phyloP scores from a whole-genome alignment of 2,797 vertebrate species.

The Melopsittacus undulatus region DNA sequence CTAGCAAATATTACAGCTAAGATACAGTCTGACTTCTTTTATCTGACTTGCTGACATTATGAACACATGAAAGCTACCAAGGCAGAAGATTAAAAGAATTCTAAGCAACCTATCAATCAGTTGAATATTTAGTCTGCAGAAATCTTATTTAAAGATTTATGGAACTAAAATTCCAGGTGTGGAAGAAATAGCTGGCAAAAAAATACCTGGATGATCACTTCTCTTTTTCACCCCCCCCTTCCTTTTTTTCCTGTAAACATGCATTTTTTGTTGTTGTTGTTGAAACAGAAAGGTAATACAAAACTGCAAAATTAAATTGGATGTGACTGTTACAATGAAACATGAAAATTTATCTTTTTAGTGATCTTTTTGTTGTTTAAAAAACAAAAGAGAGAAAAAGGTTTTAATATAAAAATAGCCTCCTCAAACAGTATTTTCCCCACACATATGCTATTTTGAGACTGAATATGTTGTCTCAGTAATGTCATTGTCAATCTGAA shows the following conservation, averaged over 20 bases:
- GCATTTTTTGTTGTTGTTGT: no score
- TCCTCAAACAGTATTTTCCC: not conserved
- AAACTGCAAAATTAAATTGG: not conserved
- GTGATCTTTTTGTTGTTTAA: not conserved
- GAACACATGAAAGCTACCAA: not conserved
- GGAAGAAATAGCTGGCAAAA: not conserved
- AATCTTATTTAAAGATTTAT: not conserved
- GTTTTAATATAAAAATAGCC: not conserved
- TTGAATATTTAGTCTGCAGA: not conserved
- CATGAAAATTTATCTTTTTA: not conserved
- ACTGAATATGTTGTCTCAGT: not conserved
- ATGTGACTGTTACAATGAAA: not conserved
- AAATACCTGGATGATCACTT: not conserved
- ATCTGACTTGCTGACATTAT: not conserved
- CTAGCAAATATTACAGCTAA: not conserved
- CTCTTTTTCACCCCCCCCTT: not conserved
- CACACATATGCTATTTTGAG: not conserved
- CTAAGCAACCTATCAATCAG: not conserved
- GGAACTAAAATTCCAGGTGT: not conserved
- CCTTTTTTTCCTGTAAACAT: not conserved
- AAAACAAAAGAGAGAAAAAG: not conserved
- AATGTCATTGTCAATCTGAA: slow-evolving; percentile 30
- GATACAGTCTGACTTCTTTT: not conserved
- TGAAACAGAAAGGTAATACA: not conserved
- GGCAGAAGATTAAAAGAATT: not conserved